Evolutionary conservation across 1,140 invertebrate species (phyloP), one percentile per base, ranked within the genome.

Genomic region (Drosophila cardini): DNA sequence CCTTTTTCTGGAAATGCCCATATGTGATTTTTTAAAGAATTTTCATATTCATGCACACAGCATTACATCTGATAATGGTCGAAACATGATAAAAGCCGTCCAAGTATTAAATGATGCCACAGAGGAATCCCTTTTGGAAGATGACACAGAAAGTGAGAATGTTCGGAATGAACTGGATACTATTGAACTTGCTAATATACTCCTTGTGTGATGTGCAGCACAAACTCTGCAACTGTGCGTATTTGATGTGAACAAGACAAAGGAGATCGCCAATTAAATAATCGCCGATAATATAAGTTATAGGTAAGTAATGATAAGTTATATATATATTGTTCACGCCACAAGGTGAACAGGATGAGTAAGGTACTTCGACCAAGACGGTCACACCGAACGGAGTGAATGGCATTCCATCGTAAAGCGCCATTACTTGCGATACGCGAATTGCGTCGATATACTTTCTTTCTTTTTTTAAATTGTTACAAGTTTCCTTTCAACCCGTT

Each of bases 151-250:
- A 58, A 36, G 36, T 18, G 62, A 72, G 11, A 67, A 65, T 58
- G 7, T 68, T 11, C 7, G 69, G 55, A 13, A 56, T 4, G 9
- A 61, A 55, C 42, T 72, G 4, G 70, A 72, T 45, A 7, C 38
- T 8, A 55, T 62, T 53, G 55, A 61, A 48, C 18, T 72, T 3
- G 42, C 34, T 1, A 67, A 67, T 58, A 64, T 72, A 30, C 69
- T 64, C 36, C 45, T 45, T 38, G 53, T 63, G 15, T 43, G 70
- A 13, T 60, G 55, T 50, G 53, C 55, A 43, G 62, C 62, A 32
- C 71, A 69, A 56, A 61, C 57, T 60, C 56, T 74, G 26, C 62
- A 72, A 58, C 36, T 72, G 21, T 58, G 62, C 53, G 62, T 65
- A 57, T 57, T 36, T n/a, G 62, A 72, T 58, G 21, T 70, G 8